Percentiles rank a stretch among this genome's conserved stretches.
Conservation (phyloP, 2,888 invertebrate genomes). For the Pandemis cinnamomeana region DNA sequence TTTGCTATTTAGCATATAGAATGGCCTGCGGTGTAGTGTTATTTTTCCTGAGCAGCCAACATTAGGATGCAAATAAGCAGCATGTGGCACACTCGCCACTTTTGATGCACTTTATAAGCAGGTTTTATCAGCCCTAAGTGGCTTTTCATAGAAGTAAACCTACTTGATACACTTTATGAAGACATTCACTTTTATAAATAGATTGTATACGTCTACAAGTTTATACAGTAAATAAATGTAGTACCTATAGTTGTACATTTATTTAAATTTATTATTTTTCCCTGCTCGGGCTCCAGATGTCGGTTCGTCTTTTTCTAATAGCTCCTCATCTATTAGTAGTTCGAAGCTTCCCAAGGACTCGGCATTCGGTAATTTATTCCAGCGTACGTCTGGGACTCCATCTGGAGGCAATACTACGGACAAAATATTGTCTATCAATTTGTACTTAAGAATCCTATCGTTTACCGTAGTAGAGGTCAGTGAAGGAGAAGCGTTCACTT, state of each 20-base stretch:
- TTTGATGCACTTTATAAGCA: constrained; percentile 53
- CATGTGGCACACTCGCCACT: constrained; percentile 54
- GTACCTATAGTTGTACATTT: neutral
- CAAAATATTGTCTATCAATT: constrained; percentile 96
- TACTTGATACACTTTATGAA: too few relatives aligned
- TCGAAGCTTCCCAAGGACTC: constrained; percentile 94
- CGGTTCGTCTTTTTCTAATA: constrained; percentile 87
- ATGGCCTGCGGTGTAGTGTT: constrained; percentile 56
- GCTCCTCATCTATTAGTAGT: constrained; percentile 92
- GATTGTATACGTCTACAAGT: too few relatives aligned
- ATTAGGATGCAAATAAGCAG: constrained; percentile 68
- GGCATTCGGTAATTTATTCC: constrained; percentile 91
- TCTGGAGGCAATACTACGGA: constrained; percentile 95
- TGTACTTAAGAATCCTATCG: constrained; percentile 96
- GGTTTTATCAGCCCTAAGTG: constrained; percentile 7
- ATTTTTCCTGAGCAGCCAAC: constrained; percentile 64
- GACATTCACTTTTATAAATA: too few relatives aligned
- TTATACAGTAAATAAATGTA: too few relatives aligned
- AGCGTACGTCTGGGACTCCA: constrained; percentile 94
- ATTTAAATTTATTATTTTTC: constrained; percentile 54
- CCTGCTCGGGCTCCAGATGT: constrained; percentile 51
- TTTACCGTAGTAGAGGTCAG: constrained; percentile 97
- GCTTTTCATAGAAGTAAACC: neutral
- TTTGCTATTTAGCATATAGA: constrained; percentile 70
- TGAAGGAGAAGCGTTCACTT: constrained; percentile 98